Evolutionary conservation across 2,888 invertebrate genomes (phyloP), one percentile per base, ranked within the genome.

Genomic region (Brenthis ino): DNA sequence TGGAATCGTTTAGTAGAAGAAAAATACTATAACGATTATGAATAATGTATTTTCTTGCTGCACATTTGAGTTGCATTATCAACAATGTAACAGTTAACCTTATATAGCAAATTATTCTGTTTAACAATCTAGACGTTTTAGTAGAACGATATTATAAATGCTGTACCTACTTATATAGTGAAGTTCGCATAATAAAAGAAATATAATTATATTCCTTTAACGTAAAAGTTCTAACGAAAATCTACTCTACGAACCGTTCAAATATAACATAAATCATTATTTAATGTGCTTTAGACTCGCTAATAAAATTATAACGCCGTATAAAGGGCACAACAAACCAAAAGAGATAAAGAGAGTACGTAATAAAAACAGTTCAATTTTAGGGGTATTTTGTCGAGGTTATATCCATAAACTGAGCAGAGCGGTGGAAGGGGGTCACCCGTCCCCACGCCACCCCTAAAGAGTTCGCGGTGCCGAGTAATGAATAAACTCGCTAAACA

Each of bases 291-390:
- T 74, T 76, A 81, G 83, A 85, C 82, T 85, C 80, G 77, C 83
- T 86, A 88, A 91, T 91, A 89, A 90, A 91, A 91, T 89, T 91
- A 90, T 88, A 91, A 88, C 85, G 79, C 82, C 84, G 85, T 88
- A 86, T 90, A 88, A 88, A 88, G 89, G 86, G 79, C 76, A 77
- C 88, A 91, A 88, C 89, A 91, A 90, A 92, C 89, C 90, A 85
- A 91, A 88, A 89, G 87, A 91, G 89, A 93, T 92, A 92, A 91
- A 91, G 91, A 87, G 87, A 85, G 86, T 89, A 88, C 86, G 89
- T 90, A 91, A 93, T 92, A 93, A 93, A 93, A 93, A 91, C 92
- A 93, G 87, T 92, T 91, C 92, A 93, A 92, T 92, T 93, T 92
- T 91, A 92, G 91, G 92, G 91, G 91, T 90, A 92, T 93, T 93